Evolutionary conservation across 2,888 invertebrate genomes (phyloP), one percentile per base, ranked within the genome.

Genomic region (Sphaerophoria rueppellii): DNA sequence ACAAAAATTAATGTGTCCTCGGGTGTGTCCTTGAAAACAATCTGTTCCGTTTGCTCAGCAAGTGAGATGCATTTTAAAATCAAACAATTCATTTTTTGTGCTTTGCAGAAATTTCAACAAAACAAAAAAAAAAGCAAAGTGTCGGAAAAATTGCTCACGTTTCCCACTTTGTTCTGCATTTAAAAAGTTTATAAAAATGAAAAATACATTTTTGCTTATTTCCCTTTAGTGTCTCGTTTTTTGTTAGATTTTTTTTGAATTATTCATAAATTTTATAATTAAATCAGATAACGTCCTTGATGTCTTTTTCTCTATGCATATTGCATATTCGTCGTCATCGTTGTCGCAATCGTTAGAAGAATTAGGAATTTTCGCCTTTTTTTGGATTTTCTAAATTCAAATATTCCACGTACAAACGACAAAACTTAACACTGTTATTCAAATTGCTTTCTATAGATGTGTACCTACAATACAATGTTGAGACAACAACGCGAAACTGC

Each of bases 211-310:
- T 73, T 61, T 69, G 60, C 60, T 67, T 75, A 46, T 55, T 50
- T 60, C 48, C 75, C 63, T 52, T 40, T 24, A 24, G 24, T 24
- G 24, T 24, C 24, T 24, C 24, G 24, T 24, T 24, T 24, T 24
- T 24, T 24, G 24, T 74, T 55, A 40, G 61, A 72, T 69, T 72
- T 82, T 72, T 82, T 73, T 43, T 37, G 54, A 37, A 34, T 81
- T 50, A 82, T 77, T 82, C 82, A 82, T 82, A 82, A 69, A 82
- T 82, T 77, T 77, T 77, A 82, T 82, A 82, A 82, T 82, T 82
- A 73, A 82, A 77, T 82, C 77, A 77, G 72, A 77, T 69, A 69
- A 60, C 52, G 77, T 77, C 72, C 73, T 82, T 73, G 79, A 48
- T 57, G 43, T 78, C 52, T 57, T 35, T 61, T 12, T 63, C 32